Conservation (phyloP, 2,797 vertebrate genomes). For the Potorous gilbertii region DNA sequence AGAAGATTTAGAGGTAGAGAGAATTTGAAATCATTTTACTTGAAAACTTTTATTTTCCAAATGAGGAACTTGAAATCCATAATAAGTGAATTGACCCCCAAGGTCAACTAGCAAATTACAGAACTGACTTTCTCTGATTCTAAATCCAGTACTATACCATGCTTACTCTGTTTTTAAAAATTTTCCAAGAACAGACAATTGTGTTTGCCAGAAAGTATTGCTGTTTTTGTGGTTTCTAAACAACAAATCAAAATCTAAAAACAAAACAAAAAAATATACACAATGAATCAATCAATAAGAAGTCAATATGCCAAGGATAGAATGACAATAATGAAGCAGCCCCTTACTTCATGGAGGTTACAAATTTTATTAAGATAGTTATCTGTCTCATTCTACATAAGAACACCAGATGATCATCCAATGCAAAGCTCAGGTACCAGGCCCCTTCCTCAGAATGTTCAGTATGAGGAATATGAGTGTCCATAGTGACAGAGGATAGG, state of each 20-base stretch:
- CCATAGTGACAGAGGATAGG: rapidly evolving
- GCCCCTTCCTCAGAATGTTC: background rate
- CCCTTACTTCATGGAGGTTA: background rate
- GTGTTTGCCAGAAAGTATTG: background rate
- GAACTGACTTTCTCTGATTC: background rate
- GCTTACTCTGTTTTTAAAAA: background rate
- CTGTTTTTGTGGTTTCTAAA: background rate
- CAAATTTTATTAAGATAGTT: background rate
- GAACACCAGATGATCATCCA: background rate
- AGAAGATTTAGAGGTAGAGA: background rate
- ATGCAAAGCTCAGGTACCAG: background rate
- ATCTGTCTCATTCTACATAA: background rate
- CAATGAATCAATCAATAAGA: background rate
- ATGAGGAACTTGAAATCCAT: background rate
- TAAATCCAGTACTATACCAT: background rate
- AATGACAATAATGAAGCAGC: background rate
- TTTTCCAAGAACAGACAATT: background rate
- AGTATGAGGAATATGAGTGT: background rate
- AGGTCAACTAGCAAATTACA: background rate
- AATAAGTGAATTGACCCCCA: background rate
- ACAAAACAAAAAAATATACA: background rate
- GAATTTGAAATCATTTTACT: background rate
- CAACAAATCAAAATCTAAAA: background rate
- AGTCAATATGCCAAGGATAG: background rate
- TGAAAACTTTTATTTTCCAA: background rate